phyloP scores from a whole-genome alignment of 2,113 vertebrate genomes.

The Psammodynastes pulverulentus region DNA sequence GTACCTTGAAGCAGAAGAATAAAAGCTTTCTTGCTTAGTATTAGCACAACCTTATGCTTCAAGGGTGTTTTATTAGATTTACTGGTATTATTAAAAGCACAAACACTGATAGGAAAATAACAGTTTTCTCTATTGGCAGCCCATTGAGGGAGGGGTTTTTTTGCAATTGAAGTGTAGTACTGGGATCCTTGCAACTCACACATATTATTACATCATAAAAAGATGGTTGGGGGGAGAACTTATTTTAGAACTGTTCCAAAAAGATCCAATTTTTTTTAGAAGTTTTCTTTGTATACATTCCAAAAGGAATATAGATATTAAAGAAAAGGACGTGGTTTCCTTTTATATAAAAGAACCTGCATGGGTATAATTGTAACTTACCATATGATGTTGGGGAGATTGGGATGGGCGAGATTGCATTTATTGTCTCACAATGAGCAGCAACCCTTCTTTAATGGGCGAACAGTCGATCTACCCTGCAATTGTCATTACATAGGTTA shows the following conservation, averaged over 20 bases:
- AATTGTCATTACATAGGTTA: neutral
- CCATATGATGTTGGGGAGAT: neutral
- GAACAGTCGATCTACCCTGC: neutral
- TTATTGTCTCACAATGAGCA: neutral
- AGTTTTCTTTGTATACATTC: neutral
- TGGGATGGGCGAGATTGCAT: neutral
- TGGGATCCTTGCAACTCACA: neutral
- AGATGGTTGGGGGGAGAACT: too few species aligned
- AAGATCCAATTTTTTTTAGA: neutral
- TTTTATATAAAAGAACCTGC: neutral
- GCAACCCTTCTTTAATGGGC: neutral
- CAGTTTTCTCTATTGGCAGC: neutral
- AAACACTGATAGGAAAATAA: neutral
- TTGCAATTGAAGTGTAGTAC: neutral
- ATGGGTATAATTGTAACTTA: neutral
- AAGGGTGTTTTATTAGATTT: neutral
- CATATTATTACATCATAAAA: neutral
- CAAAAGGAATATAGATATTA: neutral
- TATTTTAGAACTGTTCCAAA: neutral
- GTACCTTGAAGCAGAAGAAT: neutral
- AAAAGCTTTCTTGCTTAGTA: neutral
- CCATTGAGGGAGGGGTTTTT: neutral
- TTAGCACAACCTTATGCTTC: neutral
- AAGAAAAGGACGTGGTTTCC: neutral
- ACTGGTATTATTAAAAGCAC: neutral